A percentile compares a stretch with the other conserved stretches of the same genome.
Evolutionary conservation across 2,113 vertebrate genomes (phyloP).

Genomic region (Podarcis muralis): DNA sequence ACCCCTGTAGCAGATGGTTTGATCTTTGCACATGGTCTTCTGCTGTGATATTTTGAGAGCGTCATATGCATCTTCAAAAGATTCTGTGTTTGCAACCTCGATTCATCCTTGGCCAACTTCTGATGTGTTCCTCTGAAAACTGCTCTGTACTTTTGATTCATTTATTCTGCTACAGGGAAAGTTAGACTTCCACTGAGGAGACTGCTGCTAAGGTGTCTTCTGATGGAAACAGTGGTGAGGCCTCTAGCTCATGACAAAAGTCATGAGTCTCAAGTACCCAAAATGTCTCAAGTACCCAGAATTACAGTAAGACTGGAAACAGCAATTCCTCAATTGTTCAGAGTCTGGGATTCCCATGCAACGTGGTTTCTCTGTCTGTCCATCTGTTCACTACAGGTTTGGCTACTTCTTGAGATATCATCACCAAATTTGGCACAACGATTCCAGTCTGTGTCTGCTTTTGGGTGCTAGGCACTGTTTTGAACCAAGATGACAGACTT

Average conservation of each 20-base stretch:
- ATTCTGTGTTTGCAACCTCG: slow-evolving; percentile 17
- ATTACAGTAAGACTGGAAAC: neutral
- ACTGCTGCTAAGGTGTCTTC: neutral
- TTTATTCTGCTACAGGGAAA: neutral
- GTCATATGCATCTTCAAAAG: neutral
- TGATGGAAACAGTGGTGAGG: neutral
- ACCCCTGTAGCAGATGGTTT: slow-evolving; percentile 9
- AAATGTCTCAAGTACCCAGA: neutral
- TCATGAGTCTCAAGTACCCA: too few relatives aligned
- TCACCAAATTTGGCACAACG: too few relatives aligned
- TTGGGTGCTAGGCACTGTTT: too few relatives aligned
- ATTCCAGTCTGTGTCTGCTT: too few relatives aligned
- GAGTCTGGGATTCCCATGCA: neutral
- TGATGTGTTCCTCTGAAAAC: slow-evolving; percentile 24
- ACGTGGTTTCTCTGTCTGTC: too few relatives aligned
- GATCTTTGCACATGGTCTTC: slow-evolving; percentile 46
- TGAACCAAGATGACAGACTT: too few relatives aligned
- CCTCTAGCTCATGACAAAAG: neutral
- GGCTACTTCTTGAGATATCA: too few relatives aligned
- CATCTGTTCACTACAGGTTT: too few relatives aligned
- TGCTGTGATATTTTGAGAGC: slow-evolving; percentile 37
- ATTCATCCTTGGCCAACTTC: slow-evolving; percentile 37
- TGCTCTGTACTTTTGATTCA: slow-evolving; percentile 10
- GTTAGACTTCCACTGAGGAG: neutral
- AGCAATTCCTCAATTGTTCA: neutral